Base-by-base conservation (phyloP, 2,888 invertebrate species). In the Microctonus aethiopoides region DNA sequence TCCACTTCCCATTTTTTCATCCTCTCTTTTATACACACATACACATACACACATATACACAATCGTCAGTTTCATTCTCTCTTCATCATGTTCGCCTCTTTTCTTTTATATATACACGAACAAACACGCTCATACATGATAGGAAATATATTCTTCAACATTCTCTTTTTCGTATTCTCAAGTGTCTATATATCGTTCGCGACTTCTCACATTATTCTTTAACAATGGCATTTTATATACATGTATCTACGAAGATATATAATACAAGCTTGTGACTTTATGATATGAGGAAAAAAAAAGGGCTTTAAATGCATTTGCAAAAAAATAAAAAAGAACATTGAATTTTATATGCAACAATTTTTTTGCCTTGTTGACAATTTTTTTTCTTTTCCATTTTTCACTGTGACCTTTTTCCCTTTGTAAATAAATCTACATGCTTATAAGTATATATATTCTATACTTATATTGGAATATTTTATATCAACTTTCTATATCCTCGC, bases 161-260 rank as follows among this genome's bases (percentile, higher is more conserved):
- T 46, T 16, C 46, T 46, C 32, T 66, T 16, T 57, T 46, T 32
- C n/a, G 56, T 26, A 56, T 66, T 41, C 29, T 57, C 41, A 16
- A 66, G 56, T 57, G 24, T 57, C 26, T 41, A 29, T 39, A 66
- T 39, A 16, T 66, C 39, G 51, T 66, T 59, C 56, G 16, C 57
- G 24, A 39, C 26, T 56, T 1, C 13, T n/a, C 39, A 6, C n/a
- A n/a, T 13, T n/a, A 39, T 24, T n/a, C 36, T 41, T 51, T 6
- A 63, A 68, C 68, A 68, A 63, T 63, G 63, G 46, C n/a, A 46
- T 46, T n/a, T n/a, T n/a, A 63, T 41, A 68, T 34, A 16, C 29
- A 26, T 16, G 13, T n/a, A n/a, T n/a, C n/a, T n/a, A n/a, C n/a
- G n/a, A n/a, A n/a, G n/a, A n/a, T n/a, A n/a, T n/a, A n/a, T 9